Evolutionary conservation across 2,888 invertebrate species (phyloP).

Genomic region (Coleophora deauratella): DNA sequence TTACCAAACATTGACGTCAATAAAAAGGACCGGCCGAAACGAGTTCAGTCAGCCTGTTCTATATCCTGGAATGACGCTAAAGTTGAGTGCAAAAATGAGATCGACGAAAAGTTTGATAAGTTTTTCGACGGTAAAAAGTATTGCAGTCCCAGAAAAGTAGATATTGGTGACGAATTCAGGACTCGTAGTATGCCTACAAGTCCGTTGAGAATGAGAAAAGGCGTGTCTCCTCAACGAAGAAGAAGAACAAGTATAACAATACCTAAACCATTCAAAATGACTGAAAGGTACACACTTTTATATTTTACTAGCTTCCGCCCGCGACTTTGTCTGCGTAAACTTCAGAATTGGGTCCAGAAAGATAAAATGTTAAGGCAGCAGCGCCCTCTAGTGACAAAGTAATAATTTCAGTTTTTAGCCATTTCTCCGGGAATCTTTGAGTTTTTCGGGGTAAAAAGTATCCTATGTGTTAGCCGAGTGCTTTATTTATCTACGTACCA

Average conservation of each 20-base stretch:
- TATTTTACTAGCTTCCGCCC: no score
- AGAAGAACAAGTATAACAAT: constrained; percentile 69
- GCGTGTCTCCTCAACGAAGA: constrained; percentile 33
- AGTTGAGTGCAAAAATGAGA: constrained; percentile 40
- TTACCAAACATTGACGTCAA: constrained; percentile 26
- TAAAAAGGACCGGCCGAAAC: constrained; percentile 41
- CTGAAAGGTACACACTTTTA: constrained; percentile 70
- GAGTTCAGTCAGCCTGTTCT: constrained; percentile 62
- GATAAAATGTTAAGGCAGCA: no score
- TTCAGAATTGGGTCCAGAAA: no score
- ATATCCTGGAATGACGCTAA: constrained; percentile 65
- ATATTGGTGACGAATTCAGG: constrained; percentile 43
- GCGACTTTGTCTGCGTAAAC: no score
- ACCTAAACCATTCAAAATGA: constrained; percentile 81
- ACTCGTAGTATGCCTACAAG: constrained; percentile 76
- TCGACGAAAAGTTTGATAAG: constrained; percentile 54
- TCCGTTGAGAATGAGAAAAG: constrained; percentile 57
- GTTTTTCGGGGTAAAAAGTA: no score
- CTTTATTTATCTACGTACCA: neutral
- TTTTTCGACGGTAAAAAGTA: constrained; percentile 47
- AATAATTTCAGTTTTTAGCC: no score
- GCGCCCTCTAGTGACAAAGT: no score
- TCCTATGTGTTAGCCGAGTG: no score
- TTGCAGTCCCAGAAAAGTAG: constrained; percentile 17
- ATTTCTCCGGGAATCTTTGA: no score